Evolutionary conservation across 2,888 invertebrate genomes (phyloP), one percentile per base, ranked within the genome.

Genomic region (Rhamphomyia laevipes): DNA sequence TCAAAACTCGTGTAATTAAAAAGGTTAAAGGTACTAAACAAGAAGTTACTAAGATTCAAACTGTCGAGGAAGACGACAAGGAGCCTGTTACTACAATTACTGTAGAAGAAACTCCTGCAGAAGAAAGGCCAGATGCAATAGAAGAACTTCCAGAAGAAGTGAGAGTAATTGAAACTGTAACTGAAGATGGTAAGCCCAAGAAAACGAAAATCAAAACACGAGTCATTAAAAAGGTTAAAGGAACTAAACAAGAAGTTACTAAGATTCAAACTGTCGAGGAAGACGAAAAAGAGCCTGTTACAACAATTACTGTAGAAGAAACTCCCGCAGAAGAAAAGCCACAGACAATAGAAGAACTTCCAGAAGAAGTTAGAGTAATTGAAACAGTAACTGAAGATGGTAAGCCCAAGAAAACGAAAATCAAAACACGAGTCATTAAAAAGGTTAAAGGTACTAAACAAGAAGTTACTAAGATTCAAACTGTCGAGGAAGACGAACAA

Each of bases 301-400:
- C 59, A 0, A 61, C 61, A 0, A 54, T 64, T 1, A 55, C 53
- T 10, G 57, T 55, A n/a, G 57, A 44, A 18, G 11, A 43, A 27
- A n/a, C 10, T 2, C 11, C 27, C 3, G 21, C 16, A 9, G 23
- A 45, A 23, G 51, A 52, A 21, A 17, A 21, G 21, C 13, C 27
- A 6, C 37, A 31, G 17, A 15, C 18, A 12, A 42, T 35, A 13
- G 53, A 49, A 30, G 46, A 45, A 41, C 21, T 53, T 44, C 68
- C 71, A 2, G 70, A 73, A 58, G 59, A 68, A 49, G 62, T 71
- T 3, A 63, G 66, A 48, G 59, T 73, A 2, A 66, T 69, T 2
- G 73, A 74, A 35, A 50, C 73, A 2, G 21, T 53, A 11, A 71
- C 73, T 0, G 56, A 58, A 18, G 63, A 64, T 49, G 67, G 64